phyloP scores from a whole-genome alignment of 2,797 vertebrate genomes.

The Coilia nasus region DNA sequence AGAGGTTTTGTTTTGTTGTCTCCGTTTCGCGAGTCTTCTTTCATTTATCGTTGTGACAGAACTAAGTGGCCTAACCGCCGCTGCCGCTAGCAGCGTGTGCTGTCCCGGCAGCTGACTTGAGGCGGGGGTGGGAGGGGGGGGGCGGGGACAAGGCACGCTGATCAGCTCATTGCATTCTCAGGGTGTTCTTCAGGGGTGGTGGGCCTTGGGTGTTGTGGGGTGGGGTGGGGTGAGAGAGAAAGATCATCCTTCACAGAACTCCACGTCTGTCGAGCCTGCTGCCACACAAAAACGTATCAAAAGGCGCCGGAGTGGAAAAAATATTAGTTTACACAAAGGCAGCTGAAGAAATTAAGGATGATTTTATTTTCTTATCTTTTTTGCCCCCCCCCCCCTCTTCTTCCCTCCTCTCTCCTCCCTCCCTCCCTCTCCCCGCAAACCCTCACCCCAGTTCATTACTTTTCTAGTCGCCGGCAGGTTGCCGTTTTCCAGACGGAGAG shows the following conservation, averaged over 20 bases:
- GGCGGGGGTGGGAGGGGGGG: background rate
- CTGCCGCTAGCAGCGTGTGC: background rate
- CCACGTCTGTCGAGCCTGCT: slow-evolving; percentile 40
- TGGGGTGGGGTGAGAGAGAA: background rate
- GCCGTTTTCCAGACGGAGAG: slow-evolving; percentile 68
- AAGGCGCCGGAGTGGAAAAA: slow-evolving; percentile 53
- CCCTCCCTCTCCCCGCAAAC: background rate
- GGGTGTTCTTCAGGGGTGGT: slow-evolving; percentile 6
- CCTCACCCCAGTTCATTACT: slow-evolving; percentile 71
- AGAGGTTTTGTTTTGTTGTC: slow-evolving; percentile 11
- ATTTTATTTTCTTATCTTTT: slow-evolving; percentile 78
- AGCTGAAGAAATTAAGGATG: slow-evolving; percentile 76
- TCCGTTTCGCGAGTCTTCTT: slow-evolving; percentile 5
- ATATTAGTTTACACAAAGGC: slow-evolving; percentile 72
- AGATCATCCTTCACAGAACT: slow-evolving; percentile 57
- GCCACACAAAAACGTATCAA: slow-evolving; percentile 47
- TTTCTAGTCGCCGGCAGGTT: slow-evolving; percentile 66
- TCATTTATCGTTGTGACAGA: slow-evolving; percentile 20
- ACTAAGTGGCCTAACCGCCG: slow-evolving; percentile 20
- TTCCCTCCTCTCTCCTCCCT: background rate
- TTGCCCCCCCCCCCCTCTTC: background rate
- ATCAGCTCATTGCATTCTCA: slow-evolving; percentile 24
- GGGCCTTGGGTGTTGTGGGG: background rate
- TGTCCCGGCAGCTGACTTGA: background rate
- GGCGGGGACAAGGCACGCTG: background rate